Evolutionary conservation across 2,888 invertebrate species (phyloP).

Genomic region (Fragum sueziense): DNA sequence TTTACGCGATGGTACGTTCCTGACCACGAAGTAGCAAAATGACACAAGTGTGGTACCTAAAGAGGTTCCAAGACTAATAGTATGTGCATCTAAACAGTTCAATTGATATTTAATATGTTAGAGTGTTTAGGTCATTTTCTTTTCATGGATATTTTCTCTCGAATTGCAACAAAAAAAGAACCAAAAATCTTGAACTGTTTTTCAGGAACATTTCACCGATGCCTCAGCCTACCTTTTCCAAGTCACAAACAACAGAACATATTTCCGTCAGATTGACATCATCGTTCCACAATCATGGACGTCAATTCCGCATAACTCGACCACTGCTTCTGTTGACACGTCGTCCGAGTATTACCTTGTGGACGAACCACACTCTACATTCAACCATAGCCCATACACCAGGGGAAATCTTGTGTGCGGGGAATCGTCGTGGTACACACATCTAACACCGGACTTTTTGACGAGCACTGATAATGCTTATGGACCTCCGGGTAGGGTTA

Average conservation of each 20-base stretch:
- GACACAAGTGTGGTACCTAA: too few species aligned
- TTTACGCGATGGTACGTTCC: too few species aligned
- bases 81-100: too few species aligned
- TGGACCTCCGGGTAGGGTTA: neutral
- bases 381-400: neutral
- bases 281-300: conserved; percentile 86
- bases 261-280: conserved; percentile 85
- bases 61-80: too few species aligned
- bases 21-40: too few species aligned
- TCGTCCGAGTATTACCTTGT: neutral
- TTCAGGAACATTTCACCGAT: conserved; percentile 84
- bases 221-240: conserved; percentile 85
- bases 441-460: neutral
- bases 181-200: neutral
- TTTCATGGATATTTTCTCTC: too few species aligned
- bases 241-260: conserved; percentile 84
- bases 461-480: neutral
- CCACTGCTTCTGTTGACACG: neutral
- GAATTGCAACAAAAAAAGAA: too few species aligned
- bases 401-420: neutral
- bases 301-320: neutral
- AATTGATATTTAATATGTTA: too few species aligned
- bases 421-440: neutral
- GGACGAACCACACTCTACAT: neutral
- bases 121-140: too few species aligned